Base-by-base conservation (phyloP, 2,797 vertebrate species). In the Austrolebias charrua region DNA sequence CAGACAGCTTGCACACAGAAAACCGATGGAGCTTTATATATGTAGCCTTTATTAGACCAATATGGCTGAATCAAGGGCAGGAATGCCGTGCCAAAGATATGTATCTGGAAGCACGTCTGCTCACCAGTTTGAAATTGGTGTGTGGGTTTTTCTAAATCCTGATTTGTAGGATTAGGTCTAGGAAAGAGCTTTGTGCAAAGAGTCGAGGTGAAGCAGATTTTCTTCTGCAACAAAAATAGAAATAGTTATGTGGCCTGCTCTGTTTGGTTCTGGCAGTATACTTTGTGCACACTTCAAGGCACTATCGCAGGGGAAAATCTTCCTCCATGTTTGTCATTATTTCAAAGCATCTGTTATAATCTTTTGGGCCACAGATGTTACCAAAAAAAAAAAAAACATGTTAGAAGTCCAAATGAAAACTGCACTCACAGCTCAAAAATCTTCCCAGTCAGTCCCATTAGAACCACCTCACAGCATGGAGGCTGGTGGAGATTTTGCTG, bases 1-100 rank as follows among this genome's bases (percentile, higher is more conserved):
- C 62, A 33, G 68, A 55, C 63, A 57, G 75, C 70, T 78, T 57
- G 58, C 79, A 81, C 59, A 29, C 56, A 62, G 69, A 69, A 66
- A 85, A 63, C 48, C 55, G 71, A 59, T 76, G 66, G 63, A 66
- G 73, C 73, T 79, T 85, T 79, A 72, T 88, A 76, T 73, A 51
- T 55, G 57, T 77, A 73, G 61, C 74, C 77, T 84, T 87, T 79
- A 77, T 87, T 79, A 77, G 72, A 86, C 70, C 66, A 60, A 79
- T 73, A 66, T 60, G 61, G 31, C 61, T 63, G 69, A 81, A 78
- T 86, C 75, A 82, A 78, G 68, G 80, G 67, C 82, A 77, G 57
- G 42, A 46, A 73, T 55, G 60, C 35, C 43, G 53, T 60, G 43
- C 45, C 71, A 78, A 79, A 67, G 38, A 79, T 70, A 71, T 49